Conservation (phyloP, 2,888 invertebrate species). For the Epistrophe eligans region DNA sequence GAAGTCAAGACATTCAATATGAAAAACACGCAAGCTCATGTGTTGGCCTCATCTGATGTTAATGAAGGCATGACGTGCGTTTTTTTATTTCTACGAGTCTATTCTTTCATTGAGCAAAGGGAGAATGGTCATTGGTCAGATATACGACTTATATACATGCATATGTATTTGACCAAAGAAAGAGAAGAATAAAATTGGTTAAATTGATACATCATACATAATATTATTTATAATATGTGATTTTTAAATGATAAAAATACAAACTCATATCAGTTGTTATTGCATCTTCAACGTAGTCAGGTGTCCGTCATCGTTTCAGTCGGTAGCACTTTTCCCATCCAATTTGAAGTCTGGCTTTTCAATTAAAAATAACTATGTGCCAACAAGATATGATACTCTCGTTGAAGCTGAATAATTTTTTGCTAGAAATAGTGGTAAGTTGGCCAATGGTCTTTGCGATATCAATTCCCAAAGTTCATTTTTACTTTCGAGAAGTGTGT, state of each 20-base stretch:
- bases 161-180: constrained; percentile 11
- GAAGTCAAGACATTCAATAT: constrained; percentile 31
- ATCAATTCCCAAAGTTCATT: not conserved
- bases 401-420: constrained; percentile 1
- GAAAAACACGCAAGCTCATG: constrained; percentile 43
- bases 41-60: constrained; percentile 18
- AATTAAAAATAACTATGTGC: constrained; percentile 7
- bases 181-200: constrained; percentile 18
- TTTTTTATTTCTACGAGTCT: not conserved
- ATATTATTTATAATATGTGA: not conserved
- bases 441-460: not conserved
- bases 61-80: constrained; percentile 34
- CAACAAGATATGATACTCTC: not conserved
- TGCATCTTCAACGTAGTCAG: constrained; percentile 7
- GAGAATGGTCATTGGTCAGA: constrained; percentile 9
- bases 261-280: constrained; percentile 18
- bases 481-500: not conserved
- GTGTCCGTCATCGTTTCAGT: not conserved
- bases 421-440: constrained; percentile 23
- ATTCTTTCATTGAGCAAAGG: constrained; percentile 1
- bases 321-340: not conserved
- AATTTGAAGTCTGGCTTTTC: constrained; percentile 1
- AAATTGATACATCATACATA: constrained; percentile 27
- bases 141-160: not conserved
- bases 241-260: constrained; percentile 13